Evolutionary conservation across 2,888 invertebrate genomes (phyloP).

Genomic region (Eupithecia subfuscata): DNA sequence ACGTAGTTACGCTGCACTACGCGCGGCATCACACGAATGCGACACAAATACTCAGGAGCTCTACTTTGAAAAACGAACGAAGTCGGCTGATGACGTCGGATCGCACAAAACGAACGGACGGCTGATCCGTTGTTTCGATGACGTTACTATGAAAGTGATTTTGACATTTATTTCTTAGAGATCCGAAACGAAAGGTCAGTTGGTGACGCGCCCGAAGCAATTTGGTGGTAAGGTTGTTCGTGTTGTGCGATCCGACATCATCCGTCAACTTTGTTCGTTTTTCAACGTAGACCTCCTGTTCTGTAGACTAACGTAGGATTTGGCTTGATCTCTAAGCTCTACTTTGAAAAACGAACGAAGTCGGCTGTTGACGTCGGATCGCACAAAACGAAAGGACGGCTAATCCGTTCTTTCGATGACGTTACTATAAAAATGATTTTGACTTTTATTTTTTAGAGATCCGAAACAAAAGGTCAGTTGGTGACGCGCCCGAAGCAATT

Average conservation of each 20-base stretch:
- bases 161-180: neutral
- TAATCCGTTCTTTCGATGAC: neutral
- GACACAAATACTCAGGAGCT: slow-evolving; percentile 6
- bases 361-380: neutral
- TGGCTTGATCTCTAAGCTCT: slow-evolving; percentile 32
- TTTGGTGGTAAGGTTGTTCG: neutral
- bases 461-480: neutral
- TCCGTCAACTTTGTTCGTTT: neutral
- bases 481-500: neutral
- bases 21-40: slow-evolving; percentile 30
- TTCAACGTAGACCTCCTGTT: slow-evolving; percentile 13
- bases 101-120: neutral
- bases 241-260: neutral
- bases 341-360: neutral
- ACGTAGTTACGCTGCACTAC: slow-evolving; percentile 26
- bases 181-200: neutral
- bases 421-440: neutral
- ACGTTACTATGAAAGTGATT: neutral
- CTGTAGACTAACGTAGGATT: slow-evolving; percentile 27
- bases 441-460: neutral
- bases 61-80: neutral
- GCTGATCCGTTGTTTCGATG: neutral
- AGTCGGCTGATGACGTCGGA: neutral
- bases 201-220: neutral
- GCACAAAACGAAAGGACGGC: neutral